phyloP scores from a whole-genome alignment of 2,888 invertebrate species.

The Leucoptera coffeella region DNA sequence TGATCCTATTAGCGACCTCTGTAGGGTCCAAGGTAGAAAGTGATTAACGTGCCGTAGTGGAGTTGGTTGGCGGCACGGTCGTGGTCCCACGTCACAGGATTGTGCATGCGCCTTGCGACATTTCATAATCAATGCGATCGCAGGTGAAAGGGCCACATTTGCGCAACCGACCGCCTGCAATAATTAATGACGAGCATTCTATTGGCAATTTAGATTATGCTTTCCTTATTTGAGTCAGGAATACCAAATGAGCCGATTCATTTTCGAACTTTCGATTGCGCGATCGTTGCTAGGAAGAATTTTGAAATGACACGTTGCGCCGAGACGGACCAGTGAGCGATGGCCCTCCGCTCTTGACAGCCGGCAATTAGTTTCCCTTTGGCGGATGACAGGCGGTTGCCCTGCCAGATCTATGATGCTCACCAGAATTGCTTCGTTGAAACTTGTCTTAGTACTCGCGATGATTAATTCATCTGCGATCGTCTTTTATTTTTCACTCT shows the following conservation, averaged over 20 bases:
- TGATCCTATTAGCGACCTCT: too few relatives aligned
- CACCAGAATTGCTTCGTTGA: too few relatives aligned
- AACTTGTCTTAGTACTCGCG: too few relatives aligned
- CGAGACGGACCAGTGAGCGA: slow-evolving; percentile 7
- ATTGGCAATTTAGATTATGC: slow-evolving; percentile 1
- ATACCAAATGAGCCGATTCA: too few relatives aligned
- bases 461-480: too few relatives aligned
- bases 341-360: slow-evolving; percentile 4
- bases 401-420: slow-evolving; percentile 2
- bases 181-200: slow-evolving; percentile 2
- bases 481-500: too few relatives aligned
- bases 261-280: too few relatives aligned
- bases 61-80: too few relatives aligned
- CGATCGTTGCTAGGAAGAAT: too few relatives aligned
- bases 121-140: slow-evolving; percentile 2
- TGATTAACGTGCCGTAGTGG: too few relatives aligned
- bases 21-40: too few relatives aligned
- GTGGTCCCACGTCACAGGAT: slow-evolving; percentile 1
- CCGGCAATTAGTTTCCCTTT: slow-evolving; percentile 6
- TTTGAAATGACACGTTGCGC: too few relatives aligned
- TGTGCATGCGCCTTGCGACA: slow-evolving; percentile 1
- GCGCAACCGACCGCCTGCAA: slow-evolving; percentile 1
- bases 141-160: slow-evolving; percentile 4
- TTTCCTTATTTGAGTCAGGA: slow-evolving; percentile 2
- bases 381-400: slow-evolving; percentile 1